phyloP scores from a whole-genome alignment of 2,797 vertebrate species.

The Momotus momota region DNA sequence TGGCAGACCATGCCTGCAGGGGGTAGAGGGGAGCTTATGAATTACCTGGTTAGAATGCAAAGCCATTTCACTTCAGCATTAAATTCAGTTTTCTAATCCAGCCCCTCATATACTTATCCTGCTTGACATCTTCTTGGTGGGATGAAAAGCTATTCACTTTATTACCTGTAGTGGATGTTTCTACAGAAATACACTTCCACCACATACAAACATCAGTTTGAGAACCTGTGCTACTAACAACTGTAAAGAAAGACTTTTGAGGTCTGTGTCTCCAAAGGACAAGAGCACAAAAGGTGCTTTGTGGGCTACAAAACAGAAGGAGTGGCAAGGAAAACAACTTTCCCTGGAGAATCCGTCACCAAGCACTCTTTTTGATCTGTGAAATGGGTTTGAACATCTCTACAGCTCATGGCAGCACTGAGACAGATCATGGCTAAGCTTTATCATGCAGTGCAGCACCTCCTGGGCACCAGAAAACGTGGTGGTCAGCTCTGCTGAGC shows the following conservation, averaged over 20 bases:
- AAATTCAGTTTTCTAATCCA: conserved; percentile 34
- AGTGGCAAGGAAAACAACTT: background rate
- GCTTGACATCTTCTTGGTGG: background rate
- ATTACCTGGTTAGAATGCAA: conserved; percentile 19
- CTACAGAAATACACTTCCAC: background rate
- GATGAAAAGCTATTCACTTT: background rate
- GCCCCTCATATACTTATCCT: background rate
- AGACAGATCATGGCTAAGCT: background rate
- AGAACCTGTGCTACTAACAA: background rate
- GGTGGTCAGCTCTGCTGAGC: background rate
- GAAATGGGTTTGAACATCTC: background rate
- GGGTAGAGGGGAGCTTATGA: background rate
- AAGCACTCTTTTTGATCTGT: background rate
- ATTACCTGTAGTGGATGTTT: background rate
- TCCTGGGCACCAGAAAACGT: background rate
- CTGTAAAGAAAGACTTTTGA: background rate
- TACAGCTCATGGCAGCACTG: background rate
- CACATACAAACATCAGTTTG: background rate
- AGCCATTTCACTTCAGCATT: background rate
- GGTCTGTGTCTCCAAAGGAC: background rate
- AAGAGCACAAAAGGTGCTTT: background rate
- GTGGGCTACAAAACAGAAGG: background rate
- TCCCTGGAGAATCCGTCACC: background rate
- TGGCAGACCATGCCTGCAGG: background rate
- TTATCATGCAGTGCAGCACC: background rate